Evolutionary conservation across 92 coral and sea anemone species (phyloP), one percentile per base, ranked within the genome.

Genomic region (Meandrina meandrites): DNA sequence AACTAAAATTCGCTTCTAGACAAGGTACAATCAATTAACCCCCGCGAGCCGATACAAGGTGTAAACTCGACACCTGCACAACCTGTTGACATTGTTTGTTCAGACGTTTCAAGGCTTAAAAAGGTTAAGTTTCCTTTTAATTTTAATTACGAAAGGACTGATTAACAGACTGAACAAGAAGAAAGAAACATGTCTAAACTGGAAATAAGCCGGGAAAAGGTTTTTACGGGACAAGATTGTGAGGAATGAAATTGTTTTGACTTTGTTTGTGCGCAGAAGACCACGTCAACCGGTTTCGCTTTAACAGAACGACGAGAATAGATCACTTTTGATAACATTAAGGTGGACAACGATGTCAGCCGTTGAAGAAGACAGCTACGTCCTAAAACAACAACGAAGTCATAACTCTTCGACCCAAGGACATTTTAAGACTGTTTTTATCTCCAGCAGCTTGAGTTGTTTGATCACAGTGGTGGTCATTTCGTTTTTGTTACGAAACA

Each of bases 401-500:
- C 67, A 27, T 21, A 77, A 47, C 31, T 80, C 84, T 11, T 54
- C 93, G 0, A 10, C 62, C 21, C 86, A 56, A 2, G 76, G 83
- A 36, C 87, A 86, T 53, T 82, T 93, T 30, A 93, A 88, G 71
- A 87, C 93, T 14, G 80, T 94, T 48, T 18, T 94, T 0, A 76
- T 94, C 28, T 86, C 98, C 11, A 94, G 98, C 50, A 86, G 96
- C 53, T 81, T 94, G 12, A 92, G 98, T 7, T 90, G 98, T 75
- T 21, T 94, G 4, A 66, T 91, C 11, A 94, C 98, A 9, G 83
- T 94, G 60, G 69, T 93, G 35, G 42, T 94, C 13, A 94, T 94
- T 79, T 93, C 98, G n/a, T 91, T 94, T 76, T 79, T 94, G 50
- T 85, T 94, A 53, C 94, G 98, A 69, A 94, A 94, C 85, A 94